Conservation (phyloP, 2,888 invertebrate species). For the Chironomus tentans region DNA sequence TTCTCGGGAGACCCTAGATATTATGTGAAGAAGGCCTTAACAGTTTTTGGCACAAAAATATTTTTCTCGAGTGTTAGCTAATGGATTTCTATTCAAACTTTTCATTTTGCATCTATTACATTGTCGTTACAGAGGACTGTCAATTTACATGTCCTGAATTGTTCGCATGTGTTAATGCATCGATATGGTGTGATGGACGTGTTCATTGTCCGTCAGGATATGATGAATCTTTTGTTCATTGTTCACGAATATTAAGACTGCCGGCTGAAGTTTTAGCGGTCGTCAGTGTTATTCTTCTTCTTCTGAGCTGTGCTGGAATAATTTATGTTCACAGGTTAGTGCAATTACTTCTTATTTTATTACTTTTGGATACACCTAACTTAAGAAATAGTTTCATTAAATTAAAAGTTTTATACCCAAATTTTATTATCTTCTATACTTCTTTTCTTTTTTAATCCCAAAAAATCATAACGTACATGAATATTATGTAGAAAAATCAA, state of each 20-base stretch:
- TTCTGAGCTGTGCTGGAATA: constrained; percentile 43
- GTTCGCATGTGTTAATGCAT: constrained; percentile 69
- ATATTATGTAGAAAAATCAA: constrained; percentile 42
- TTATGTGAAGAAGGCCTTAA: too few relatives aligned
- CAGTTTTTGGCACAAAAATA: too few relatives aligned
- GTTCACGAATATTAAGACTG: constrained; percentile 65
- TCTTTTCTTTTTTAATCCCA: neutral
- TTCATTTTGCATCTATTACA: neutral
- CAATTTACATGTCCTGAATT: constrained; percentile 66
- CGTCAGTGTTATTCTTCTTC: constrained; percentile 43
- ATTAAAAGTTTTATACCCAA: too few relatives aligned
- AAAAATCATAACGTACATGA: too few relatives aligned
- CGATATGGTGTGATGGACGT: constrained; percentile 72
- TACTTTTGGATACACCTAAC: too few relatives aligned
- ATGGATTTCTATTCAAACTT: too few relatives aligned
- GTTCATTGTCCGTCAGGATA: constrained; percentile 63
- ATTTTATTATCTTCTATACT: constrained; percentile 31
- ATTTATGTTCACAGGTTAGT: constrained; percentile 46
- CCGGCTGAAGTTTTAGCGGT: constrained; percentile 63
- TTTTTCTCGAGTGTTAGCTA: too few relatives aligned
- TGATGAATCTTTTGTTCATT: constrained; percentile 71
- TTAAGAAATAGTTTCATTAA: too few relatives aligned
- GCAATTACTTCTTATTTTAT: too few relatives aligned
- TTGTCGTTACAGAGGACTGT: constrained; percentile 57
- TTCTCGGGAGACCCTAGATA: too few relatives aligned